Conservation (phyloP, 2,888 invertebrate genomes). For the Cacoxenus indagator region DNA sequence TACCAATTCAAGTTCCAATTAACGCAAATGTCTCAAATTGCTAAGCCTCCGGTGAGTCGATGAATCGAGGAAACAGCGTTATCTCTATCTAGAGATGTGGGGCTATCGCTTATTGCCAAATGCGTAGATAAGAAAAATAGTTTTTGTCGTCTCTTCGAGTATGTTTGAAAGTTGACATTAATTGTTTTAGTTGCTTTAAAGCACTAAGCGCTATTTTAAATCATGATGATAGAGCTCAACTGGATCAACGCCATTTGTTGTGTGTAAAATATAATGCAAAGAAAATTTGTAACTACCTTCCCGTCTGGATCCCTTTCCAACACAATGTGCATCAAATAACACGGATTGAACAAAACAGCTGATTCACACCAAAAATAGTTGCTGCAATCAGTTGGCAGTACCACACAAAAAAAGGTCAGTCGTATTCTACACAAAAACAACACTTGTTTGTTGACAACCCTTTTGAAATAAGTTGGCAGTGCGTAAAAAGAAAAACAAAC, state of each 20-base stretch:
- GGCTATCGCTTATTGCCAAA: neutral
- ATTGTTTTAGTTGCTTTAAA: no score
- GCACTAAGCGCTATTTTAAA: no score
- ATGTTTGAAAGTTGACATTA: no score
- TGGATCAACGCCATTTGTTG: neutral
- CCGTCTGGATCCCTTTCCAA: neutral
- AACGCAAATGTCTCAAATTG: neutral
- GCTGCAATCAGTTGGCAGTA: neutral
- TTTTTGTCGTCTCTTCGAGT: neutral
- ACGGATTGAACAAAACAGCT: neutral
- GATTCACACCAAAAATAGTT: neutral
- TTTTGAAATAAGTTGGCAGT: neutral
- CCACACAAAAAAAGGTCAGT: neutral
- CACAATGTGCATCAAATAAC: neutral
- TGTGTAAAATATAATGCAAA: neutral
- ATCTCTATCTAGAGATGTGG: neutral
- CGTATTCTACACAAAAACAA: no score
- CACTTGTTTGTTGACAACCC: no score
- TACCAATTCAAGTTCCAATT: neutral
- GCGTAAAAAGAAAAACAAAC: neutral
- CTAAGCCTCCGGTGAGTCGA: neutral
- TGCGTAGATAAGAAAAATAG: slow-evolving; percentile 4
- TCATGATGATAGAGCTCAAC: neutral
- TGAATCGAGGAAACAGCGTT: neutral
- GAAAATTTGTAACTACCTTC: neutral